These are phyloP conservation scores for Acanthopleura granulata DNA, from an alignment of 2,888 invertebrate genomes.

Conservation along the genomic window DNA sequence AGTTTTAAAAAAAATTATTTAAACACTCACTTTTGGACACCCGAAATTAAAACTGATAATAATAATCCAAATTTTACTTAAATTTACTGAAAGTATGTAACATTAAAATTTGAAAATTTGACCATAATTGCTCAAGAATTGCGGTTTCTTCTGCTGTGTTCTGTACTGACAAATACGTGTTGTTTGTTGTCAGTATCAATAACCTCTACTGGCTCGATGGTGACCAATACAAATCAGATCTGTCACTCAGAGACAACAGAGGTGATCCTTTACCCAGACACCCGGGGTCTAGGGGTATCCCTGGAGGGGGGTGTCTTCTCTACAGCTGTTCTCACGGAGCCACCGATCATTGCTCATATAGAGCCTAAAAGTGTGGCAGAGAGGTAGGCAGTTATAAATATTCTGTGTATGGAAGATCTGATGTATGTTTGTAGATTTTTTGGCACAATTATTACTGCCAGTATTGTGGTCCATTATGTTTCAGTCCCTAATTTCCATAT, in stretches of 20 bases:
- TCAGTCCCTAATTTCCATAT: too few relatives aligned
- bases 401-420: too few relatives aligned
- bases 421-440: too few relatives aligned
- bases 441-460: too few relatives aligned
- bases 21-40: too few relatives aligned
- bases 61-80: too few relatives aligned
- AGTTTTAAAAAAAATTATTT: too few relatives aligned
- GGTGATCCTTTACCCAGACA: slow-evolving; percentile 72
- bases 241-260: slow-evolving; percentile 75
- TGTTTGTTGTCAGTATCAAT: slow-evolving; percentile 48
- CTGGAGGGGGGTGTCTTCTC: slow-evolving; percentile 69
- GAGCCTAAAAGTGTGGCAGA: slow-evolving; percentile 75
- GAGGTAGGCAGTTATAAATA: slow-evolving; percentile 72
- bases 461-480: too few relatives aligned
- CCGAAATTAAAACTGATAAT: too few relatives aligned
- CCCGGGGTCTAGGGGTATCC: slow-evolving; percentile 73
- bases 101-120: too few relatives aligned
- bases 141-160: not conserved
- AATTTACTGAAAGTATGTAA: too few relatives aligned
- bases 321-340: slow-evolving; percentile 57
- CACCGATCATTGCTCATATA: slow-evolving; percentile 72
- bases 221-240: slow-evolving; percentile 63
- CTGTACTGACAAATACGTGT: not conserved
- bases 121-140: not conserved
- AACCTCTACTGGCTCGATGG: slow-evolving; percentile 53